Base-by-base conservation (phyloP, 2,113 vertebrate species). In the Trinectes maculatus region DNA sequence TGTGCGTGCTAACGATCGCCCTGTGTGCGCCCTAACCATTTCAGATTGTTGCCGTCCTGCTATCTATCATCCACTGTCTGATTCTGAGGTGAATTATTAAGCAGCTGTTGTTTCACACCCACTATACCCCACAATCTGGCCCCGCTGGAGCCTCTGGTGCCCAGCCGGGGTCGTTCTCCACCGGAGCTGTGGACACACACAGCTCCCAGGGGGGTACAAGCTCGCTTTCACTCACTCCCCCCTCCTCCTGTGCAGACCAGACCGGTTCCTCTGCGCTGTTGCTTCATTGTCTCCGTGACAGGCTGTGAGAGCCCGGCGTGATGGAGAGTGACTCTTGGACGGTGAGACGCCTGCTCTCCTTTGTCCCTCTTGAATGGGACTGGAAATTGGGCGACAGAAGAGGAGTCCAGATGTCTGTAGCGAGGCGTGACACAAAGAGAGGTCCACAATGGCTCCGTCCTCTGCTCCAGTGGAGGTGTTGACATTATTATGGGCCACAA, bases 261-360 rank as follows among this genome's bases (percentile, higher is more conserved):
- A 74, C 55, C 9, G 61, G 56, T 69, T 69, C 49, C 31, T 72
- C 40, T 0, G 65, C 36, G 64, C 52, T 26, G 12, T 53, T 70
- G 44, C 67, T 37, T 80, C 77, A 89, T 92, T 92, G 91, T 91
- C 78, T 87, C 84, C 33, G 28, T 87, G 91, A 91, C 91, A 90
- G 52, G 51, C 82, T 47, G 61, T n/a, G 52, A 85, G 76, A 71
- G 70, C 44, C 58, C 73, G 60, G 70, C 86, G 79, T 92, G 90
- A 92, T 91, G 85, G 88, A 92, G 83, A 74, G 83, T 55, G 78
- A 75, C 74, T 86, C 74, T 71, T 79, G 82, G 85, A 89, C 40
- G 61, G 59, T 71, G 71, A 18, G 72, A 64, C 43, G 78, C 87
- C 81, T 65, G 68, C 78, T 75, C 71, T 62, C 75, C 74, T 86